Conservation (phyloP, 2,113 vertebrate species). For the Aspiorhynchus laticeps region DNA sequence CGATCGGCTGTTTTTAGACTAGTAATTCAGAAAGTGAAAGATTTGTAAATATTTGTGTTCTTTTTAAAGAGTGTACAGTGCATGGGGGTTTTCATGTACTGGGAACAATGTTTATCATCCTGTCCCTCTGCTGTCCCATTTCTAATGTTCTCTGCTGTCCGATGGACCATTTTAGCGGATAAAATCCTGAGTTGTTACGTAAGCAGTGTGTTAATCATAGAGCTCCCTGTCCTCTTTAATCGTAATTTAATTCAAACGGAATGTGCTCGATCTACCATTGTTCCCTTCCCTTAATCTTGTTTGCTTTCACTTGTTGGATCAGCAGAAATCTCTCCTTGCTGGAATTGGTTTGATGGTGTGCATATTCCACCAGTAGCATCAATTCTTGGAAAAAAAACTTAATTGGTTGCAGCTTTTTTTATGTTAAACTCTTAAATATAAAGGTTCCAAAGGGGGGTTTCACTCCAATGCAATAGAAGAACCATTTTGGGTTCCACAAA, state of each 20-base stretch:
- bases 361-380: not conserved
- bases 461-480: too few species aligned
- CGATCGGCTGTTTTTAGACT: not conserved
- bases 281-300: not conserved
- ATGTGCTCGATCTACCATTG: not conserved
- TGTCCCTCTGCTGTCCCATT: not conserved
- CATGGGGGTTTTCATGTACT: not conserved
- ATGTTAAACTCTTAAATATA: not conserved
- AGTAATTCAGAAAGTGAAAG: not conserved
- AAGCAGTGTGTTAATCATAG: slow-evolving; percentile 31
- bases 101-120: not conserved
- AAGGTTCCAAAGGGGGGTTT: too few species aligned
- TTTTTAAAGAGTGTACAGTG: not conserved
- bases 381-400: not conserved
- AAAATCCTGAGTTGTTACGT: slow-evolving; percentile 20
- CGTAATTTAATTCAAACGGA: slow-evolving; percentile 13
- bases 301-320: not conserved
- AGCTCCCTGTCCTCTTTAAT: slow-evolving; percentile 12
- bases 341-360: not conserved
- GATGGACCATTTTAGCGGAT: not conserved
- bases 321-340: not conserved
- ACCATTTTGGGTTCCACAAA: too few species aligned
- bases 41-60: not conserved
- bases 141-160: not conserved
- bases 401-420: not conserved